These are phyloP conservation scores for Cinclus mexicanus DNA, from an alignment of 2,113 vertebrate genomes.

Conservation along the genomic window DNA sequence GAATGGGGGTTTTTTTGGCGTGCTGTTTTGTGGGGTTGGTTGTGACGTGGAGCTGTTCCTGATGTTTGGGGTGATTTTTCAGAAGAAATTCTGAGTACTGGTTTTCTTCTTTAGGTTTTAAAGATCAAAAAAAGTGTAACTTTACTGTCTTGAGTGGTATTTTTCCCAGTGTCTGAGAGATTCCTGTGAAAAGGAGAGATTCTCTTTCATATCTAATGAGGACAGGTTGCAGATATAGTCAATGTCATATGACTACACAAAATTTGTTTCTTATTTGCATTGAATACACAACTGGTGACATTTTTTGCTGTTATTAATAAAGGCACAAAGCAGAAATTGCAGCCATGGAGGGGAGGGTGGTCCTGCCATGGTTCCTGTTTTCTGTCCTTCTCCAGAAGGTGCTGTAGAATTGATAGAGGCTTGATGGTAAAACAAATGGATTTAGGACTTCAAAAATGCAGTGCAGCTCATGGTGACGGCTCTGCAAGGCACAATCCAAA, in stretches of 20 bases:
- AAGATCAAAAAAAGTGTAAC: neutral
- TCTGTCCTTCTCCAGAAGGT: neutral
- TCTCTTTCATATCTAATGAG: neutral
- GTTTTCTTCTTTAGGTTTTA: neutral
- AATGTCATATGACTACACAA: neutral
- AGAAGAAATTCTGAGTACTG: neutral
- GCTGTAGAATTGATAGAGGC: neutral
- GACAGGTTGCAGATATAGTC: neutral
- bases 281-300: neutral
- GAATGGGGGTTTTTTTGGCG: neutral
- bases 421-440: neutral
- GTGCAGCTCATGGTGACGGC: neutral
- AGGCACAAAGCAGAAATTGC: neutral
- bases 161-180: neutral
- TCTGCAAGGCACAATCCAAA: neutral
- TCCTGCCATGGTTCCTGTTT: neutral
- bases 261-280: neutral
- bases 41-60: neutral
- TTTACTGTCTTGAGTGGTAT: neutral
- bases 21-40: neutral
- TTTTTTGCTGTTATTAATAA: neutral
- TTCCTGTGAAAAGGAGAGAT: neutral
- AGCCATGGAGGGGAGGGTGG: neutral
- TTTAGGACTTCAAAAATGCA: neutral
- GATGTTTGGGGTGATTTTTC: neutral